Evolutionary conservation across 2,113 vertebrate genomes (phyloP).

Genomic region (Spilogale gracilis): DNA sequence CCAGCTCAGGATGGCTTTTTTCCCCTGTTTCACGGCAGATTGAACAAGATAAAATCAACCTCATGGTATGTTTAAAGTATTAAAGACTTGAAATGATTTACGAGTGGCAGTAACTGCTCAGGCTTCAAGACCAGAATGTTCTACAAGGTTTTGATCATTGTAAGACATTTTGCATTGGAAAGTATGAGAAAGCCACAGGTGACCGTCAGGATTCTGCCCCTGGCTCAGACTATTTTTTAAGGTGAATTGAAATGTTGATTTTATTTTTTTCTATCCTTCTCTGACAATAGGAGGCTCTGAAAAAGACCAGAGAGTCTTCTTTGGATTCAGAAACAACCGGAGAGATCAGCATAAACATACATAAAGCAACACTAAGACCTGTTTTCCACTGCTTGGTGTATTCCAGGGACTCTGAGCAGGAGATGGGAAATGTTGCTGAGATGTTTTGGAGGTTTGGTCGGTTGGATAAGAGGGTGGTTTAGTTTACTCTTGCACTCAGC

Average conservation of each 20-base stretch:
- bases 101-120: not conserved
- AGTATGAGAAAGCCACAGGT: not conserved
- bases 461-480: not conserved
- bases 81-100: not conserved
- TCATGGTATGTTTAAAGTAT: not conserved
- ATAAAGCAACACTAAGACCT: too few relatives aligned
- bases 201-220: not conserved
- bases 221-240: not conserved
- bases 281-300: not conserved
- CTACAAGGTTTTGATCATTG: not conserved
- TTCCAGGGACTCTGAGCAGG: not conserved
- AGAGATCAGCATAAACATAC: not conserved
- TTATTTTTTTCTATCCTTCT: not conserved
- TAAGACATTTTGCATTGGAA: not conserved
- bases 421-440: not conserved
- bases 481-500: not conserved
- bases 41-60: conserved; percentile 24
- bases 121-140: not conserved
- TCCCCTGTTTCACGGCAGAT: not conserved
- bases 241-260: not conserved
- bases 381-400: not conserved
- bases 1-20: not conserved
- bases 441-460: not conserved
- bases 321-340: not conserved
- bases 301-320: not conserved